Evolutionary conservation across 1,140 invertebrate genomes (phyloP).

Genomic region (Pteromalus puparum): DNA sequence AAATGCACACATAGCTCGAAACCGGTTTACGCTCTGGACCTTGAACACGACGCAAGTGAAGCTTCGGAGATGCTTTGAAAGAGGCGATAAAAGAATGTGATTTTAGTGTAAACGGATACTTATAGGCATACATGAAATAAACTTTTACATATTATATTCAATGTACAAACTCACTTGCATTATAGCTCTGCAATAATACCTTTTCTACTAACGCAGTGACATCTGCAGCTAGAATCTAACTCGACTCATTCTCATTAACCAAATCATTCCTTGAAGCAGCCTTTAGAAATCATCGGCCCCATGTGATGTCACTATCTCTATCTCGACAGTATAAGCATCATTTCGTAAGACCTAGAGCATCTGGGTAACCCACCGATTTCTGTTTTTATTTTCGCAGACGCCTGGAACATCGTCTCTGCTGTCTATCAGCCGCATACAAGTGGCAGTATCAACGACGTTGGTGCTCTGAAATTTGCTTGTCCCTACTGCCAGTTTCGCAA

Average conservation of each 20-base stretch:
- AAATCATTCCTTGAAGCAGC: background rate
- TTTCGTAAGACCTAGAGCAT: background rate
- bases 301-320: background rate
- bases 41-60: background rate
- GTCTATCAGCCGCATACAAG: background rate
- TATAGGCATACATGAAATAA: background rate
- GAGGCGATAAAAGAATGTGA: background rate
- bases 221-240: background rate
- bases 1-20: background rate
- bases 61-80: too few species aligned
- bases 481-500: conserved; percentile 56
- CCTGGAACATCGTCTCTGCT: background rate
- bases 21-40: conserved; percentile 31
- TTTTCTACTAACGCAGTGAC: background rate
- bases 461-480: conserved; percentile 46
- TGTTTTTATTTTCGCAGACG: conserved; percentile 7
- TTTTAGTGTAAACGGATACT: background rate
- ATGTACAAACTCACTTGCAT: background rate
- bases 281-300: background rate
- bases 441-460: conserved; percentile 2
- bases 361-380: background rate
- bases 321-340: background rate
- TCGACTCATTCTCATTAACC: background rate
- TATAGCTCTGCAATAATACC: background rate
- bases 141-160: background rate